Evolutionary conservation across 2,888 invertebrate species (phyloP).

Genomic region (Geotrupes spiniger): DNA sequence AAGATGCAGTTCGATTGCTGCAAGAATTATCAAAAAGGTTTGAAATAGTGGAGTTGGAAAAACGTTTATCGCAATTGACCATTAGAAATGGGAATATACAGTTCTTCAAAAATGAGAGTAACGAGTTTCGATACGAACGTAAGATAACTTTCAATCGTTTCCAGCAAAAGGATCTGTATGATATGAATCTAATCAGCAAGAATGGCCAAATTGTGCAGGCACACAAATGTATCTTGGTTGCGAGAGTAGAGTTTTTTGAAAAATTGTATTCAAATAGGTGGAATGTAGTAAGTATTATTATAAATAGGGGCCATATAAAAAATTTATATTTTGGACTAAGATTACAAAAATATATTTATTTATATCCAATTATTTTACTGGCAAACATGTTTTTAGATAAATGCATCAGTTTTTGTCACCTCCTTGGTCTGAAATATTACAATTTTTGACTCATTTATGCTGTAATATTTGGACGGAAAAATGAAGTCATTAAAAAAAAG

Average conservation of each 20-base stretch:
- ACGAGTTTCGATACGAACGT: constrained; percentile 25
- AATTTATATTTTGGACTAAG: no score
- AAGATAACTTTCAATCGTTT: constrained; percentile 21
- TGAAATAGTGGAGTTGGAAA: constrained; percentile 54
- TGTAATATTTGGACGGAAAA: no score
- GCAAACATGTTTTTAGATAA: no score
- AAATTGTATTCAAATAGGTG: constrained; percentile 80
- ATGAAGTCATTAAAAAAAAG: no score
- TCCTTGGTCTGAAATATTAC: no score
- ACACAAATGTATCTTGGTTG: constrained; percentile 78
- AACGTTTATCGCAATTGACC: constrained; percentile 52
- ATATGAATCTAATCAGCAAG: constrained; percentile 44
- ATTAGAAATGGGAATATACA: constrained; percentile 27
- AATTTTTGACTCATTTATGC: no score
- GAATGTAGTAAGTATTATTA: constrained; percentile 65
- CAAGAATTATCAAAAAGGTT: constrained; percentile 58
- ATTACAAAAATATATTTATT: no score
- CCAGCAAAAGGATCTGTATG: constrained; percentile 40
- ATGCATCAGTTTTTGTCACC: no score
- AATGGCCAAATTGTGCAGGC: constrained; percentile 55
- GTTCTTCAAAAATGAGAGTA: constrained; percentile 19
- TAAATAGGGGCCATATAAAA: no score
- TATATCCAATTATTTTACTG: no score
- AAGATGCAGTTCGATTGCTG: constrained; percentile 57
- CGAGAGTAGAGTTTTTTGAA: constrained; percentile 80